Conservation (phyloP, 53 echinoderm and acorn worm genomes). For the Paelopatides confundens region DNA sequence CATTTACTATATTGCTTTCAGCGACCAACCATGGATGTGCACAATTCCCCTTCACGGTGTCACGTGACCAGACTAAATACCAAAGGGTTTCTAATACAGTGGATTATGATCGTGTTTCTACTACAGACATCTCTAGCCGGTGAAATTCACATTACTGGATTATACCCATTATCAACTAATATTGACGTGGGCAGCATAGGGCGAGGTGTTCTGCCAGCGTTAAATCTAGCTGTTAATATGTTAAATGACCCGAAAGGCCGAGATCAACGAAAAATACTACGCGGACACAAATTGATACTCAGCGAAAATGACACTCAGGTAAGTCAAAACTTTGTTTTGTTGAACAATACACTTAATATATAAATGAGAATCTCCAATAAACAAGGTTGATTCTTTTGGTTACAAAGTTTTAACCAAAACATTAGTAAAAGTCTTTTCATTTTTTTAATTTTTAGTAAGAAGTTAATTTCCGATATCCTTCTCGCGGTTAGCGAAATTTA, state of each 20-base stretch:
- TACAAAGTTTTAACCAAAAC: too few relatives aligned
- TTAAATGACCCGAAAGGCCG: constrained; percentile 30
- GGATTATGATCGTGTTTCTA: neutral
- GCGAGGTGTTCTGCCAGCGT: constrained; percentile 81
- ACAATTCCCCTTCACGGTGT: neutral
- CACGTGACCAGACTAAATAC: neutral
- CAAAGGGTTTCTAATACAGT: neutral
- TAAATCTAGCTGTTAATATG: constrained; percentile 75
- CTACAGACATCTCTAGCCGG: neutral
- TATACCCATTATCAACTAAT: constrained; percentile 75
- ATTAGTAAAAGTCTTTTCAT: too few relatives aligned
- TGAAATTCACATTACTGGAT: constrained; percentile 79
- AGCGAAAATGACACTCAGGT: constrained; percentile 46
- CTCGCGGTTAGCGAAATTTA: too few relatives aligned
- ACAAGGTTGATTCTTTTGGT: too few relatives aligned
- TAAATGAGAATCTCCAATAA: too few relatives aligned
- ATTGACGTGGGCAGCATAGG: constrained; percentile 61
- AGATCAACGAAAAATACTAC: constrained; percentile 20
- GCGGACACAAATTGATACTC: constrained; percentile 9
- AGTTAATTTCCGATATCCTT: too few relatives aligned
- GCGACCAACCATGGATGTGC: too few relatives aligned
- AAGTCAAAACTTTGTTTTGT: neutral
- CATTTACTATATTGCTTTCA: too few relatives aligned
- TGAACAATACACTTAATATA: too few relatives aligned
- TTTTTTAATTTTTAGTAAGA: too few relatives aligned